Base-by-base conservation (phyloP, 2,888 invertebrate genomes). In the Lypha dubia region DNA sequence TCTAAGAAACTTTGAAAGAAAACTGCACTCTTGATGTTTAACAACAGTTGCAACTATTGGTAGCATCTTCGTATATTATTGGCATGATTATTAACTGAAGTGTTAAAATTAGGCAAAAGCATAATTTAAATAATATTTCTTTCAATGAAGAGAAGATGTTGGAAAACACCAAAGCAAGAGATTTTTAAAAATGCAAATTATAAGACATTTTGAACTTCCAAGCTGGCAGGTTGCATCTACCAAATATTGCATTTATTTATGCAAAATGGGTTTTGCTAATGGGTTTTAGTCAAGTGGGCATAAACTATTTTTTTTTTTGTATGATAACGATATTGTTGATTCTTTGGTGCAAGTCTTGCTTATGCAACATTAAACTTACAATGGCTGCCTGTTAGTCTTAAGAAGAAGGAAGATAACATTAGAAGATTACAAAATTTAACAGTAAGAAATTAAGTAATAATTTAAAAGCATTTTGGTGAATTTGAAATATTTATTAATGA, bases 221-320 rank as follows among this genome's bases (percentile, higher is more conserved):
- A 35, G 11, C 22, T 9, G 46, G 15, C 24, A 13, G 24, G 11
- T 17, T 9, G 46, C 22, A 56, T 6, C 38, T 22, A 1, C 15
- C 1, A 15, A 24, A n/a, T n/a, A n/a, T n/a, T 24, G 46, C n/a
- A 22, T 24, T 41, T 17, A 41, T 49, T 60, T 68, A 70, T 74
- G 38, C 13, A n/a, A 17, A 58, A 35, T 38, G 60, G 58, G 76
- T 67, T 84, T 53, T 76, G 75, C 79, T 83, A 58, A 65, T 38
- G 62, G 49, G 6, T 84, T 83, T 73, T 67, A 76, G 79, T 80
- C 76, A 84, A 80, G 80, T 76, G 79, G 51, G 67, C 76, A 76
- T 76, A 84, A 84, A 80, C 73, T 46, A 73, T 84, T 84, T 76
- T 71, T 67, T 67, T 20, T 67, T 58, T 38, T 20, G 28, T 20